These are phyloP conservation scores for Epistrophella euchroma DNA, from an alignment of 2,888 invertebrate genomes.

Conservation along the genomic window DNA sequence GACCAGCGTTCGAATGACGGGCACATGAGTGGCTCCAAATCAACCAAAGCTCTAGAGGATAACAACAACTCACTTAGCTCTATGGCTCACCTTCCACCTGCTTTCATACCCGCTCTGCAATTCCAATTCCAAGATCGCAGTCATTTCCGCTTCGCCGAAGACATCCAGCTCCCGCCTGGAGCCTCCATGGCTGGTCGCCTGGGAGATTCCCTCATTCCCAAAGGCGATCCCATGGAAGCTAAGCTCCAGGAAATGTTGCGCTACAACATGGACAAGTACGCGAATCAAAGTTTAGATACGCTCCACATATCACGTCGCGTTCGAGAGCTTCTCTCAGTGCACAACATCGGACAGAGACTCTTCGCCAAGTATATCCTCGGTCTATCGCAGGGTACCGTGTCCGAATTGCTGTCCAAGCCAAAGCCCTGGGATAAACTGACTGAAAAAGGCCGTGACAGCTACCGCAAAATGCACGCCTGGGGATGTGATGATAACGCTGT, in stretches of 20 bases:
- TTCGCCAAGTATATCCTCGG: constrained; percentile 99
- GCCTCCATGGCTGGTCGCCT: constrained; percentile 93
- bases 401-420: constrained; percentile 98
- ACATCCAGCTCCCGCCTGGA: constrained; percentile 89
- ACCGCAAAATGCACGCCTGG: constrained; percentile 99
- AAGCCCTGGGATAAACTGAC: constrained; percentile 99
- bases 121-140: constrained; percentile 93
- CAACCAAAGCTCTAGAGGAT: constrained; percentile 79
- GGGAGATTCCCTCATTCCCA: constrained; percentile 95
- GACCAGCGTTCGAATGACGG: constrained; percentile 79
- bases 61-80: constrained; percentile 80
- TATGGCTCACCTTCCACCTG: constrained; percentile 83
- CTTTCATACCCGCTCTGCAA: constrained; percentile 85
- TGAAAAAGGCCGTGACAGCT: constrained; percentile 99
- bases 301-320: constrained; percentile 96
- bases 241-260: constrained; percentile 96
- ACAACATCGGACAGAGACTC: constrained; percentile 99
- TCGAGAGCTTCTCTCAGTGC: constrained; percentile 96
- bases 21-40: constrained; percentile 79
- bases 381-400: constrained; percentile 98
- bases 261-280: constrained; percentile 98
- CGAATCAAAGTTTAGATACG: constrained; percentile 97
- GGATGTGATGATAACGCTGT: constrained; percentile 99
- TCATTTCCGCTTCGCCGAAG: constrained; percentile 93
- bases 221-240: constrained; percentile 97